Evolutionary conservation across 2,797 vertebrate genomes (phyloP).

Genomic region (Bradypodion ventrale): DNA sequence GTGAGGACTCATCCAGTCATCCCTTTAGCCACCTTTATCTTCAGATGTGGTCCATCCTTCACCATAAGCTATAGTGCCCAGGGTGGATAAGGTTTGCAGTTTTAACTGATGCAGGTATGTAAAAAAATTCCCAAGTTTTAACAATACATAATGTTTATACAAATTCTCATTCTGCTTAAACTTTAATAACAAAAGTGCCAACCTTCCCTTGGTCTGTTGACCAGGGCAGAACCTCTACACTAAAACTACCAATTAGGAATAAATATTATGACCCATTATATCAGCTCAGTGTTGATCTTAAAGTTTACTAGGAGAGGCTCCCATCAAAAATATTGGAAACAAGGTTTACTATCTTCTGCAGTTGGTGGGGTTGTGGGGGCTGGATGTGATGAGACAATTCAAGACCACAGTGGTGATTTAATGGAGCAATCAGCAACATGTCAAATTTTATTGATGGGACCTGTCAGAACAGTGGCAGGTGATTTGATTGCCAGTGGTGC

Average conservation of each 20-base stretch:
- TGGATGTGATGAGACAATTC: slow-evolving; percentile 73
- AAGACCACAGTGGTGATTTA: slow-evolving; percentile 76
- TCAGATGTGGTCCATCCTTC: background rate
- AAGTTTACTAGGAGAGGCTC: slow-evolving; percentile 68
- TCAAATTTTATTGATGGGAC: slow-evolving; percentile 78
- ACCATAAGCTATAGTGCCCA: too few relatives aligned
- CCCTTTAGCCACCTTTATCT: background rate
- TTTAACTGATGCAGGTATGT: background rate
- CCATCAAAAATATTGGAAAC: slow-evolving; percentile 68
- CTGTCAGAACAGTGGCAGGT: slow-evolving; percentile 68
- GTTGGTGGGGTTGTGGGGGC: background rate
- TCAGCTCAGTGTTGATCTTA: slow-evolving; percentile 59
- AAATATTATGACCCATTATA: slow-evolving; percentile 62
- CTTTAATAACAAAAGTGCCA: background rate
- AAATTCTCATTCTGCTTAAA: background rate
- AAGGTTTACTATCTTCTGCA: slow-evolving; percentile 51
- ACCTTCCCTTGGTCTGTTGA: background rate
- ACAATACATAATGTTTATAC: background rate
- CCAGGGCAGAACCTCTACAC: background rate
- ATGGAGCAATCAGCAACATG: slow-evolving; percentile 76
- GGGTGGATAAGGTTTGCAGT: background rate
- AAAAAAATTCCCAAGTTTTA: background rate
- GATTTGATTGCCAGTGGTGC: slow-evolving; percentile 73
- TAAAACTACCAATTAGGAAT: slow-evolving; percentile 45
- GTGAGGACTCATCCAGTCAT: background rate